Evolutionary conservation across 2,113 vertebrate species (phyloP).

Genomic region (Phrynosoma platyrhinos): DNA sequence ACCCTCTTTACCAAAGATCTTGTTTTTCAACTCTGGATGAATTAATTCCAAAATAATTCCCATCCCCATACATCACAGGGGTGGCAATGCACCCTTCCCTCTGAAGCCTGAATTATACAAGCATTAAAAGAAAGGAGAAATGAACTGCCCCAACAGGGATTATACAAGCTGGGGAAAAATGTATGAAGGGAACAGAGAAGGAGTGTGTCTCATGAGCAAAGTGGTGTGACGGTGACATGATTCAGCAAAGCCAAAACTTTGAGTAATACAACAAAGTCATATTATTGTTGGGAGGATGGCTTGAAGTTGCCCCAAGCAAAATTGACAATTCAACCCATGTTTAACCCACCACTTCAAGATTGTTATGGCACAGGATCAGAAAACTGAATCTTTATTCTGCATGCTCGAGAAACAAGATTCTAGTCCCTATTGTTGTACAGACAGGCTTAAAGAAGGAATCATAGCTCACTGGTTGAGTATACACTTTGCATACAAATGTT

Average conservation of each 20-base stretch:
- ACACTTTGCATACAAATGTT: background rate
- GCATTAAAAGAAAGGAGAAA: too few species aligned
- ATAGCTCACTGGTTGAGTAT: background rate
- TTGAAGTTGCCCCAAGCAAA: background rate
- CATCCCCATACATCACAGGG: background rate
- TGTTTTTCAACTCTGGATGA: background rate
- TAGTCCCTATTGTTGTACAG: background rate
- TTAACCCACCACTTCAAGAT: background rate
- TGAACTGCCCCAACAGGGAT: too few species aligned
- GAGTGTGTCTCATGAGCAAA: background rate
- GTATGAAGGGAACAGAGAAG: background rate
- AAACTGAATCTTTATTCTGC: background rate
- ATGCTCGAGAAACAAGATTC: background rate
- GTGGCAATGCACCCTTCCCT: background rate
- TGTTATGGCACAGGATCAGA: background rate
- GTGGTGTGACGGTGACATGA: too few species aligned
- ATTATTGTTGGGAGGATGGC: accelerated
- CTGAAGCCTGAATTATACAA: background rate
- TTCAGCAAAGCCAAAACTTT: background rate
- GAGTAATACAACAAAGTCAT: too few species aligned
- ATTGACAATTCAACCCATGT: background rate
- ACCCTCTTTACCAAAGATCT: background rate
- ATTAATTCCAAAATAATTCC: background rate
- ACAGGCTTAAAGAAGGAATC: background rate
- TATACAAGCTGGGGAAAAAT: too few species aligned